Percentiles rank a stretch among this genome's conserved stretches.
Evolutionary conservation across 2,113 vertebrate genomes (phyloP).

Genomic region (Danionella cerebrum): DNA sequence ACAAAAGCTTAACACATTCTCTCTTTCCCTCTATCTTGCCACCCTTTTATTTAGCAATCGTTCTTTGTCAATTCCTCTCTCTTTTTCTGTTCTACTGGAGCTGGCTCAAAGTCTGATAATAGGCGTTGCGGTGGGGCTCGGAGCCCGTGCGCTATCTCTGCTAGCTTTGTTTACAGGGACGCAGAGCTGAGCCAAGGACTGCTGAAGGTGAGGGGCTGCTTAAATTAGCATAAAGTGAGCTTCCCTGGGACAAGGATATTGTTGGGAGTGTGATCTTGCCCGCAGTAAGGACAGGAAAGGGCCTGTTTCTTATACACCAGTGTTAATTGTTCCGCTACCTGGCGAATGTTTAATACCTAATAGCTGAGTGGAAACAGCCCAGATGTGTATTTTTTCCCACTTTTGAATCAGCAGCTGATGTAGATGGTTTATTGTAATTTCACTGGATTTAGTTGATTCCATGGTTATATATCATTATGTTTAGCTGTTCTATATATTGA

Average conservation of each 20-base stretch:
- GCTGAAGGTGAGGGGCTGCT: slow-evolving; percentile 76
- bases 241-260: slow-evolving; percentile 61
- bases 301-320: slow-evolving; percentile 69
- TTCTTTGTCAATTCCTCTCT: background rate
- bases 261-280: slow-evolving; percentile 74
- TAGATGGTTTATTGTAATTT: no score
- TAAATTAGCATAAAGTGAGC: slow-evolving; percentile 84
- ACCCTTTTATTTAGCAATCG: background rate
- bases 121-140: background rate
- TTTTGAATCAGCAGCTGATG: no score
- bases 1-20: background rate
- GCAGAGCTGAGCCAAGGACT: slow-evolving; percentile 82
- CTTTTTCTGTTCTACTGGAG: background rate
- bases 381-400: background rate
- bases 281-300: slow-evolving; percentile 81
- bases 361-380: slow-evolving; percentile 30
- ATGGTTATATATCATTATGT: no score
- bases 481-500: no score
- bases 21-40: background rate
- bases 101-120: background rate
- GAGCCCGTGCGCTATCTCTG: slow-evolving; percentile 52
- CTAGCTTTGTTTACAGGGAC: slow-evolving; percentile 71
- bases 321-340: slow-evolving; percentile 77
- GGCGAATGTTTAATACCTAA: slow-evolving; percentile 71
- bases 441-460: no score